These are phyloP conservation scores for Carollia perspicillata DNA, from an alignment of 2,113 vertebrate species.

Conservation along the genomic window DNA sequence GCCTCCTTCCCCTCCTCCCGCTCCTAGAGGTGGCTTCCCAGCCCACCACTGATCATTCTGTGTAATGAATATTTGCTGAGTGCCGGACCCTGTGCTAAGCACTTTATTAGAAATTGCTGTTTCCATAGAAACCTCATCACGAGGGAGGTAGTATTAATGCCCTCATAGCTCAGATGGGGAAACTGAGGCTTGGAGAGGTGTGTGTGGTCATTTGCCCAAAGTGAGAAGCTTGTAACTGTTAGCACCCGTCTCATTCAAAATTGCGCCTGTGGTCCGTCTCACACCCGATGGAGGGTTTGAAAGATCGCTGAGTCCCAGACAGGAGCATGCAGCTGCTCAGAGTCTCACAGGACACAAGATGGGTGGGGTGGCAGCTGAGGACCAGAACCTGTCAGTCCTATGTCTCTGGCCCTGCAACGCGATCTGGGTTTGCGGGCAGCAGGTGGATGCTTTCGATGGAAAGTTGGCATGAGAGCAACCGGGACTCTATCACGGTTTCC, in stretches of 20 bases:
- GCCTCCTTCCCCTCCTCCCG: neutral
- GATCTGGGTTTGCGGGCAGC: accelerated
- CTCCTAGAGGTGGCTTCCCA: neutral
- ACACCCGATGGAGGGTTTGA: neutral
- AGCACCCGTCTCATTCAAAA: neutral
- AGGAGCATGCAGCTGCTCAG: neutral
- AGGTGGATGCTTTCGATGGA: neutral
- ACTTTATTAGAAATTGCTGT: neutral
- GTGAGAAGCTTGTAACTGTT: neutral
- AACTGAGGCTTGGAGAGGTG: neutral
- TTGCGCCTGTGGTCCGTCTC: neutral
- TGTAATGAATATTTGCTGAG: no score
- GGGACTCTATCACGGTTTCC: neutral
- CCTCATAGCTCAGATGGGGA: neutral
- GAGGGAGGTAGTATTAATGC: no score
- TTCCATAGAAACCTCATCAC: neutral
- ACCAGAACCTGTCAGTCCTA: neutral
- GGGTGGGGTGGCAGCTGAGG: accelerated
- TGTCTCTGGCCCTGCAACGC: no score
- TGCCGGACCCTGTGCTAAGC: neutral
- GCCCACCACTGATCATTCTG: no score
- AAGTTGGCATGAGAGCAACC: neutral
- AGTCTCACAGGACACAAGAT: accelerated
- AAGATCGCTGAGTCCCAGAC: neutral
- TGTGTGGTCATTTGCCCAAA: neutral